Evolutionary conservation across 2,888 invertebrate species (phyloP).

Genomic region (Phyto melanocephala): DNA sequence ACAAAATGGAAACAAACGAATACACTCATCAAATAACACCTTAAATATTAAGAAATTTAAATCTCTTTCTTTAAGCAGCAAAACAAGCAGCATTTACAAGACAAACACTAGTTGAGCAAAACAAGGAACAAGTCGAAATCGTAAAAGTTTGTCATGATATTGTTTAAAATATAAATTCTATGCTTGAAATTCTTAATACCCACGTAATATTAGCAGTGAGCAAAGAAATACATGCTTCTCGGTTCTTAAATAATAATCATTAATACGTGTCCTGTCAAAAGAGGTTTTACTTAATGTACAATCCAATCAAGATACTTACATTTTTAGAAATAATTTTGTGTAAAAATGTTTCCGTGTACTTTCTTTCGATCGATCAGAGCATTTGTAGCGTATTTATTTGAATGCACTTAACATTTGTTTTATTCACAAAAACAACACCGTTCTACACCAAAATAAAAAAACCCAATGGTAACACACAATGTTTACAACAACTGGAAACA

Average conservation of each 20-base stretch:
- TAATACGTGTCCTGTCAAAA: too few species aligned
- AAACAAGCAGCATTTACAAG: neutral
- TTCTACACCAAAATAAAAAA: constrained; percentile 41
- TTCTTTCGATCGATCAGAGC: neutral
- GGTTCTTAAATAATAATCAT: too few species aligned
- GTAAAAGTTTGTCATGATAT: too few species aligned
- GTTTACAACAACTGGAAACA: constrained; percentile 55
- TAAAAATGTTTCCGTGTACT: neutral
- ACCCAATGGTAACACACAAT: neutral
- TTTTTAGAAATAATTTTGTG: too few species aligned
- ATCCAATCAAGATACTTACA: too few species aligned
- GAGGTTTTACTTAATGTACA: too few species aligned
- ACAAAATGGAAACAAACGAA: neutral
- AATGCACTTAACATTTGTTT: constrained; percentile 25
- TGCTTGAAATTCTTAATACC: too few species aligned
- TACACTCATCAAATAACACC: neutral
- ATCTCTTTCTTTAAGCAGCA: constrained; percentile 12
- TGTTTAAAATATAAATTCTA: too few species aligned
- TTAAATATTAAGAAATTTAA: constrained; percentile 22
- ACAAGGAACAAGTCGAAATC: too few species aligned
- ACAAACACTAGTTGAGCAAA: constrained; percentile 32
- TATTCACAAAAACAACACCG: constrained; percentile 31
- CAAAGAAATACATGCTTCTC: too few species aligned
- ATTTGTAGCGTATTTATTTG: neutral
- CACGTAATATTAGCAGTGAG: too few species aligned